Evolutionary conservation across 2,888 invertebrate species (phyloP).

Genomic region (Microdon myrmicae): DNA sequence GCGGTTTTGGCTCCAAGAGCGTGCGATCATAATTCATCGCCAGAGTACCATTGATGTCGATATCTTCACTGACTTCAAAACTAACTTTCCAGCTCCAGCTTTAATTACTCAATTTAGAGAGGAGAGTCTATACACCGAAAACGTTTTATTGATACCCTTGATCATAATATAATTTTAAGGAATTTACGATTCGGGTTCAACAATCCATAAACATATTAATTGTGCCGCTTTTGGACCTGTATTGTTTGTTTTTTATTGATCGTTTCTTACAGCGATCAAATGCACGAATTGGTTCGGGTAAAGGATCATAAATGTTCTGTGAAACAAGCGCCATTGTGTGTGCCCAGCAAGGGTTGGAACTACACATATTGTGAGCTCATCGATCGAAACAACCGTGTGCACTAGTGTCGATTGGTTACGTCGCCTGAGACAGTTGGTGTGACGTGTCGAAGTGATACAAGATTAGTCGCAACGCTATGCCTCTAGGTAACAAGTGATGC

Average conservation of each 20-base stretch:
- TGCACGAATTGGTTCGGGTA: background rate
- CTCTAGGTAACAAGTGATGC: too few relatives aligned
- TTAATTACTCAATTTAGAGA: conserved; percentile 48
- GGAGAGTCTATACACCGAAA: conserved; percentile 35
- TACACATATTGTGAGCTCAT: too few relatives aligned
- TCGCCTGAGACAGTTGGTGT: too few relatives aligned
- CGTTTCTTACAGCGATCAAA: conserved; percentile 8
- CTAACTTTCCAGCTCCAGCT: too few relatives aligned
- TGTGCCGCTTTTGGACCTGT: conserved; percentile 30
- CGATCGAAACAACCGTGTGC: too few relatives aligned
- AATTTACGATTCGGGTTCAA: conserved; percentile 37
- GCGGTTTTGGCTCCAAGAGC: conserved; percentile 23
- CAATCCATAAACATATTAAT: conserved; percentile 42
- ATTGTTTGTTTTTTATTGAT: conserved; percentile 27
- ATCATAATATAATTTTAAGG: conserved; percentile 34
- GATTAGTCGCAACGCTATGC: too few relatives aligned
- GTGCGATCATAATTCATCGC: conserved; percentile 26
- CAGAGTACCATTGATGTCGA: conserved; percentile 28
- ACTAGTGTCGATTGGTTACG: too few relatives aligned
- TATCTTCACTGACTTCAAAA: too few relatives aligned
- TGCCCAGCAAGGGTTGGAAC: conserved; percentile 12
- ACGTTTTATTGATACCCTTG: conserved; percentile 30
- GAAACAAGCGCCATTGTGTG: conserved; percentile 18
- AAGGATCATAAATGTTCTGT: conserved; percentile 11
- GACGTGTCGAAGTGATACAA: too few relatives aligned